Evolutionary conservation across 2,888 invertebrate species (phyloP), one percentile per base, ranked within the genome.

Genomic region (Gisinianus flammeolus): DNA sequence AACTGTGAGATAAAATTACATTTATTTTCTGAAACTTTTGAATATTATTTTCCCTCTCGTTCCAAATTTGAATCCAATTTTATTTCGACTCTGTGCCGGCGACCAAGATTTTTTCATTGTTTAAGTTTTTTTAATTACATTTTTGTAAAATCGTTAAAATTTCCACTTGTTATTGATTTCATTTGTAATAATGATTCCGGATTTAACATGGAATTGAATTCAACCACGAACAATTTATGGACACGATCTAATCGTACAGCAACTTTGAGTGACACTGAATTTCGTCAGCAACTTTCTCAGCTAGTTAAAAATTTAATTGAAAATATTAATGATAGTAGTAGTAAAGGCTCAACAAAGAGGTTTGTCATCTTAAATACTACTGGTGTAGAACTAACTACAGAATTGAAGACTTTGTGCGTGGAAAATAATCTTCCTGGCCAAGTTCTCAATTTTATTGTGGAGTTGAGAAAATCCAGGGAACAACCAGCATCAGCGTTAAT

Each of bases 401-500:
- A 54, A 6, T 31, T 72, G 33, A 62, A 28, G n/a, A 31, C 58
- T 0, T 72, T 22, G 31, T 76, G 26, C 28, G 6, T 54, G n/a
- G 10, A 67, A 2, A 62, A n/a, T 35, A 30, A n/a, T 35, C 28
- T 58, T 24, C 76, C 76, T 24, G 69, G 35, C 24, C 62, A 76
- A 35, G 33, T 44, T 10, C 58, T 76, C 24, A 70, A 58, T 22
- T 56, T 35, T 58, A 33, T 70, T 54, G n/a, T 69, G 2, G 76
- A 76, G 26, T 58, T 70, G 24, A 54, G 33, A 31, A 76, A 76
- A 10, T 76, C 76, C 24, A n/a, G 30, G 16, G 44, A 24, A 12
- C 4, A 24, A 54, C 26, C 4, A 22, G 26, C 5, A 6, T 4
- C 35, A 22, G 10, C 3, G 16, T 44, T 19, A 19, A 26, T 22